phyloP scores from a whole-genome alignment of 2,113 vertebrate genomes.

The Caretta caretta region DNA sequence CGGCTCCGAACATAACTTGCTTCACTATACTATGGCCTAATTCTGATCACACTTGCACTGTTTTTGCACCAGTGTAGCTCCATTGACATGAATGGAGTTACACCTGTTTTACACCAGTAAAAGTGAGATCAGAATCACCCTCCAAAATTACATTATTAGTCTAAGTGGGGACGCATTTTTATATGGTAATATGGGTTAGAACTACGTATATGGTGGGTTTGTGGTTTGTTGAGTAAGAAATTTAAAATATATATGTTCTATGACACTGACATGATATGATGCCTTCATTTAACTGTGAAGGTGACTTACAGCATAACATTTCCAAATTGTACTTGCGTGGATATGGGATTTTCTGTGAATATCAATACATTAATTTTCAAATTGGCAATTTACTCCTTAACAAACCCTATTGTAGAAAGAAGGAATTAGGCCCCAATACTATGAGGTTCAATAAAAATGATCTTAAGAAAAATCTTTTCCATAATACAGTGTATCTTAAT shows the following conservation, averaged over 20 bases:
- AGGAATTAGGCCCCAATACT: background rate
- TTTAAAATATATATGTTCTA: background rate
- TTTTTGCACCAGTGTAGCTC: slow-evolving; percentile 39
- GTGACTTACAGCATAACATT: background rate
- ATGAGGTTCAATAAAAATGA: background rate
- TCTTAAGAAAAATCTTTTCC: background rate
- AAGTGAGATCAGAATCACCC: slow-evolving; percentile 31
- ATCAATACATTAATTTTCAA: slow-evolving; percentile 9
- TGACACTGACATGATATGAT: background rate
- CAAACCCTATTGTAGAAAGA: background rate
- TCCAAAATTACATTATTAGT: slow-evolving; percentile 18
- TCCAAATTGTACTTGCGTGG: background rate
- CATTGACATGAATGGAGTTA: slow-evolving; percentile 5
- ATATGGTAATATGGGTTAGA: slow-evolving; percentile 25
- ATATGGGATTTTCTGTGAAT: slow-evolving; percentile 30
- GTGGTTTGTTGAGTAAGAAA: background rate
- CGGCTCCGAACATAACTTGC: slow-evolving; percentile 44
- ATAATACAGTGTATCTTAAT: background rate
- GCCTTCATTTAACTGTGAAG: slow-evolving; percentile 22
- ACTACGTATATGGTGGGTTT: background rate
- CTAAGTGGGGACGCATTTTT: slow-evolving; percentile 44
- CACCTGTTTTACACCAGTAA: slow-evolving; percentile 20
- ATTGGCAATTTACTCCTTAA: background rate
- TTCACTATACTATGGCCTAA: slow-evolving; percentile 8
- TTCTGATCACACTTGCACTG: background rate